These are phyloP conservation scores for Muricea muricata DNA, from an alignment of 92 coral and sea anemone species.

Conservation along the genomic window DNA sequence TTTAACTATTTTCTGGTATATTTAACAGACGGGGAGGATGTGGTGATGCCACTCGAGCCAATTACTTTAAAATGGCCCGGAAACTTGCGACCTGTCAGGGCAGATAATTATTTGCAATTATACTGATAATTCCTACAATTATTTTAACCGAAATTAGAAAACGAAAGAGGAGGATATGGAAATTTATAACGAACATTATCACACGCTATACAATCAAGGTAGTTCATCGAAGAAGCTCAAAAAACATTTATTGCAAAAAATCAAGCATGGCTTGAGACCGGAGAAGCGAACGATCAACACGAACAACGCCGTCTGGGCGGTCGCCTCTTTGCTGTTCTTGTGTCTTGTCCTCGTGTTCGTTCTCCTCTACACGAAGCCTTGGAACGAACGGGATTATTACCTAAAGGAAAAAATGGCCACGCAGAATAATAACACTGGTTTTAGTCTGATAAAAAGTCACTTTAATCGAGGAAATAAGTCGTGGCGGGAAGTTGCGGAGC, in stretches of 20 bases:
- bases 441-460: constrained; percentile 75
- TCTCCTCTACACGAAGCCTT: constrained; percentile 81
- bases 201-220: constrained; percentile 9
- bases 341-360: constrained; percentile 75
- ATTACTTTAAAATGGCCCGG: too few relatives aligned
- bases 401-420: constrained; percentile 75
- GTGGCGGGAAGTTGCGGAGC: constrained; percentile 66
- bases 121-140: not conserved
- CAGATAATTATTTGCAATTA: too few relatives aligned
- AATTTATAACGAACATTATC: constrained; percentile 16
- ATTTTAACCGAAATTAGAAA: not conserved
- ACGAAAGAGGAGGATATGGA: constrained; percentile 14
- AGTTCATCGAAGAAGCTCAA: constrained; percentile 34
- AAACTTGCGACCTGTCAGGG: too few relatives aligned
- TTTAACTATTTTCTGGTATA: too few relatives aligned
- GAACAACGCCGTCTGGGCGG: constrained; percentile 96
- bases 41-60: too few relatives aligned
- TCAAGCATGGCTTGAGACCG: constrained; percentile 31
- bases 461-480: constrained; percentile 57
- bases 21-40: too few relatives aligned
- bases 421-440: constrained; percentile 82
- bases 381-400: constrained; percentile 90
- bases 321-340: constrained; percentile 84
- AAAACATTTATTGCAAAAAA: constrained; percentile 27
- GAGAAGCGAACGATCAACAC: constrained; percentile 76